Conservation (phyloP, 2,888 invertebrate species). For the Acleris laterana region DNA sequence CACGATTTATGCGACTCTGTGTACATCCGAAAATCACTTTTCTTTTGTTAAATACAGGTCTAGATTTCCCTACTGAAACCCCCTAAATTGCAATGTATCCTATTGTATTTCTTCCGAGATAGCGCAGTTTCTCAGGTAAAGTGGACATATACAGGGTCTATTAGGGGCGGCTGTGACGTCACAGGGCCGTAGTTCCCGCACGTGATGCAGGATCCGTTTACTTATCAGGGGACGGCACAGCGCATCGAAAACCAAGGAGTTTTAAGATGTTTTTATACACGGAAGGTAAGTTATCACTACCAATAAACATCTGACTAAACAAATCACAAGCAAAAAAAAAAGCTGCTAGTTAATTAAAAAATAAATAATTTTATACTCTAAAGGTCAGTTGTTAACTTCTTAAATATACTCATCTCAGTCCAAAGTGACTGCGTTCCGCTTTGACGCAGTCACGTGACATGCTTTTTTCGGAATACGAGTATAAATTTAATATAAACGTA, state of each 20-base stretch:
- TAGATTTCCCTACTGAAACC: neutral
- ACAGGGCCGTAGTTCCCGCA: slow-evolving; percentile 20
- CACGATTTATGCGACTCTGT: no score
- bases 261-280: no score
- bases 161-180: slow-evolving; percentile 19
- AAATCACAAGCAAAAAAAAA: no score
- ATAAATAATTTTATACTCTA: no score
- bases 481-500: no score
- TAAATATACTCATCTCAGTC: no score
- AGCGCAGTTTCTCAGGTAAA: slow-evolving; percentile 5
- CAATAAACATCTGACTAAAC: neutral
- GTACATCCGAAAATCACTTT: no score
- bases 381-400: no score
- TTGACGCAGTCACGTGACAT: no score
- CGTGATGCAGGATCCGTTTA: slow-evolving; percentile 25
- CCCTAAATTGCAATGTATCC: neutral
- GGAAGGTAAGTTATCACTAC: neutral
- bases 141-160: slow-evolving; percentile 4
- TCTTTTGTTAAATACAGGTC: neutral
- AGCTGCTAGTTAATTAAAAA: no score
- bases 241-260: neutral
- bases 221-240: slow-evolving; percentile 16
- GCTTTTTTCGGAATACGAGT: no score
- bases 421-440: no score
- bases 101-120: slow-evolving; percentile 8